Percentiles rank a stretch among this genome's conserved stretches.
phyloP scores from a whole-genome alignment of 2,797 vertebrate genomes.

The Paedocypris micromegethes region DNA sequence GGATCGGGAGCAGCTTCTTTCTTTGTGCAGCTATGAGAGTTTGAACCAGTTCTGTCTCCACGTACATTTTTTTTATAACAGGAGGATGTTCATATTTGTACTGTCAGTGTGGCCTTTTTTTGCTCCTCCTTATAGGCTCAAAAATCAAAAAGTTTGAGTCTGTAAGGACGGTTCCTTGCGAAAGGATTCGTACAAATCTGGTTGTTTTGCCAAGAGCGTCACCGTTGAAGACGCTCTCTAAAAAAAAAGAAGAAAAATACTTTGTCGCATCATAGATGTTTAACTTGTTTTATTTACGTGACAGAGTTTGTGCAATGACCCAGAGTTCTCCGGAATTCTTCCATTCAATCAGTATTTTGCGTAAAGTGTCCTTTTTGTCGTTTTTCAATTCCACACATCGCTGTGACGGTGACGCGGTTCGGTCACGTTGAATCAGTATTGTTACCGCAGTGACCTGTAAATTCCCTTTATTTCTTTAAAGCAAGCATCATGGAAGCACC shows the following conservation, averaged over 20 bases:
- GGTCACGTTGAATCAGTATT: constrained; percentile 19
- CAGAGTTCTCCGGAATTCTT: neutral
- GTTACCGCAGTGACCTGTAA: constrained; percentile 11
- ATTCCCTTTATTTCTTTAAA: constrained; percentile 8
- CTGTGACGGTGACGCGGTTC: too few relatives aligned
- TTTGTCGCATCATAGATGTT: constrained; percentile 42
- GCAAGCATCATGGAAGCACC: constrained; percentile 23
- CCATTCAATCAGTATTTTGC: constrained; percentile 19
- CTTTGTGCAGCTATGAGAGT: constrained; percentile 69
- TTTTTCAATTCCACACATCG: constrained; percentile 1
- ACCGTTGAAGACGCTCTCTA: constrained; percentile 38
- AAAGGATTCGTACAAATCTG: too few relatives aligned
- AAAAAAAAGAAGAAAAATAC: constrained; percentile 30
- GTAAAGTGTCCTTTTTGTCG: constrained; percentile 28
- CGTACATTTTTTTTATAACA: constrained; percentile 31
- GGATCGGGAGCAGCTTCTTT: constrained; percentile 64
- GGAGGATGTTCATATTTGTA: constrained; percentile 31
- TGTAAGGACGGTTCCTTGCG: too few relatives aligned
- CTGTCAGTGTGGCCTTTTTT: constrained; percentile 19
- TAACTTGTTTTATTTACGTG: constrained; percentile 29
- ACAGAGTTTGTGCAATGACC: constrained; percentile 41
- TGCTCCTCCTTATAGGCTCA: too few relatives aligned
- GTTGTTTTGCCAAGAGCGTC: constrained; percentile 29
- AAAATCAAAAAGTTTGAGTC: too few relatives aligned
- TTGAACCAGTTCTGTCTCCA: constrained; percentile 44